Percentiles rank a stretch among this genome's conserved stretches.
Evolutionary conservation across 2,888 invertebrate genomes (phyloP).

Genomic region (Ormyrus rosae): DNA sequence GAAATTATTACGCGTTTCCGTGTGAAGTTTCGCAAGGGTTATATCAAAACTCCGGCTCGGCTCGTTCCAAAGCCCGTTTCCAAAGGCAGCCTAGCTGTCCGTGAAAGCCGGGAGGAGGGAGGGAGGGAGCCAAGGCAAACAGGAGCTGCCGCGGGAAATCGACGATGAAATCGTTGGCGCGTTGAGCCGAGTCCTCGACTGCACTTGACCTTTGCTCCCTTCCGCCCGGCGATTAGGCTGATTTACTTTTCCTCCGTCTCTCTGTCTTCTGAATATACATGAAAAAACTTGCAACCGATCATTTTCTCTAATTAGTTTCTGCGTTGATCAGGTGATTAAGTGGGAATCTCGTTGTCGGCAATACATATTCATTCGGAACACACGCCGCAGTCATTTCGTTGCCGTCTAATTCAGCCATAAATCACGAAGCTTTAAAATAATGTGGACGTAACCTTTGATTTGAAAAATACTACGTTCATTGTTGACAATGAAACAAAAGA

Average conservation of each 20-base stretch:
- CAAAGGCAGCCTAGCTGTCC: too few species aligned
- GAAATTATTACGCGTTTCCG: conserved; percentile 42
- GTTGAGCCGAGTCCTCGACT: too few species aligned
- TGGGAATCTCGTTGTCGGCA: conserved; percentile 1
- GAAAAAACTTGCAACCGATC: conserved; percentile 17
- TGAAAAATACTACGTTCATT: neutral
- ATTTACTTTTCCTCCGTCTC: conserved; percentile 23
- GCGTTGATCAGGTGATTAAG: conserved; percentile 10
- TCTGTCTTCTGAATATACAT: conserved; percentile 27
- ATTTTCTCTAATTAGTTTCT: conserved; percentile 41
- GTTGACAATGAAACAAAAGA: conserved; percentile 21
- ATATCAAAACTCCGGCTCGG: conserved; percentile 6
- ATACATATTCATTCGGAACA: neutral
- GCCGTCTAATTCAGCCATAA: too few species aligned
- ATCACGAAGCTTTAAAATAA: too few species aligned
- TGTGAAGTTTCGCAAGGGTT: conserved; percentile 47
- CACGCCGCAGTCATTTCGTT: neutral
- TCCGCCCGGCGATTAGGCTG: neutral
- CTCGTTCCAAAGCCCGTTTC: neutral
- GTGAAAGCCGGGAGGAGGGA: too few species aligned
- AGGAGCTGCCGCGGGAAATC: too few species aligned
- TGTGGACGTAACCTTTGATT: neutral
- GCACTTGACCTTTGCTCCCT: too few species aligned
- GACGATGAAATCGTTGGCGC: too few species aligned
- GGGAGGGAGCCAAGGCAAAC: too few species aligned